A percentile compares a stretch with the other conserved stretches of the same genome.
Conservation (phyloP, 2,113 vertebrate genomes). For the Oncorhynchus gorbuscha region DNA sequence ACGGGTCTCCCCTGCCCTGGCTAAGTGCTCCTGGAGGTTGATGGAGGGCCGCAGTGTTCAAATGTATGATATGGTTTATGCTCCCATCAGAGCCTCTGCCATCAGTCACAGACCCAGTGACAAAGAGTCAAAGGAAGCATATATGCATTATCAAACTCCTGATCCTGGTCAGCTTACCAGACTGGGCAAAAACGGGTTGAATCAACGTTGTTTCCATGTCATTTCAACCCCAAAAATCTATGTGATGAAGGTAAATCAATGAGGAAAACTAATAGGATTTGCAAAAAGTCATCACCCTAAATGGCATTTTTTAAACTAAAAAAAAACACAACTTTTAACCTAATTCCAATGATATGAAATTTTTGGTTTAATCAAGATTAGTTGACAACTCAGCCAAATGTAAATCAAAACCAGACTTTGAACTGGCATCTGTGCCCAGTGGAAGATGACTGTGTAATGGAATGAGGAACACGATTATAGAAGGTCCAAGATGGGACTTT, state of each 20-base stretch:
- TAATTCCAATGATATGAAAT: no score
- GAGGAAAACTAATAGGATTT: no score
- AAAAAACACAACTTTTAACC: no score
- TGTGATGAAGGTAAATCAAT: no score
- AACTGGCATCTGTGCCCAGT: no score
- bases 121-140: constrained; percentile 31
- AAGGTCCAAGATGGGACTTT: background rate
- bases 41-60: constrained; percentile 56
- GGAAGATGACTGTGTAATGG: background rate
- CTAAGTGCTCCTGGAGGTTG: constrained; percentile 58
- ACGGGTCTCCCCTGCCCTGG: constrained; percentile 31
- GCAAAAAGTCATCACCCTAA: no score
- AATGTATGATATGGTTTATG: constrained; percentile 63
- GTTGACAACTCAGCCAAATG: background rate
- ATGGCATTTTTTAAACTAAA: no score
- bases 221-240: no score
- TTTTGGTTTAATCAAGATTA: background rate
- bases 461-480: background rate
- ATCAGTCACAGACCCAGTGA: constrained; percentile 33
- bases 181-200: no score
- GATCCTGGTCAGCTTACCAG: constrained; percentile 23
- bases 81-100: constrained; percentile 46
- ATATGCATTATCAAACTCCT: constrained; percentile 22
- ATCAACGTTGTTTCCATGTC: no score
- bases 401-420: background rate